These are phyloP conservation scores for Limonius californicus DNA, from an alignment of 1,140 invertebrate species.

Conservation along the genomic window DNA sequence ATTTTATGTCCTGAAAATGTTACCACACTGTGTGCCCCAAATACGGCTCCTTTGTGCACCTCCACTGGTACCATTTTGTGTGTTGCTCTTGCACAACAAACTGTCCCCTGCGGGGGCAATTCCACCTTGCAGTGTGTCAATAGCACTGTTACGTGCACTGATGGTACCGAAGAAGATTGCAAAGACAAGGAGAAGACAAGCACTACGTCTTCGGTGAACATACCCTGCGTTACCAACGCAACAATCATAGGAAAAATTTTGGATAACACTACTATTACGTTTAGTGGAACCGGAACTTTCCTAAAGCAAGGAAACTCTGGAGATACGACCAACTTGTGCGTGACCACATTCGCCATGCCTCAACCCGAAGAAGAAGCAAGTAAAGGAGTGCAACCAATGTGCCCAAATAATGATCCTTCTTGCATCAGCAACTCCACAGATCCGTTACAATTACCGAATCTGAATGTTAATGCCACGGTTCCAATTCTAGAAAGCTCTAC, in stretches of 20 bases:
- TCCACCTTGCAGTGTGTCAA: neutral
- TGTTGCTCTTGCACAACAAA: neutral
- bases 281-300: neutral
- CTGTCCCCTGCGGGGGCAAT: neutral
- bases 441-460: too few species aligned
- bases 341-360: conserved; percentile 1
- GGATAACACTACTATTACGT: neutral
- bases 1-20: conserved; percentile 2
- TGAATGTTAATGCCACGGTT: too few species aligned
- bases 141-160: neutral
- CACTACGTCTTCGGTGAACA: neutral
- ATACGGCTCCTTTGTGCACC: conserved; percentile 7
- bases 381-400: too few species aligned
- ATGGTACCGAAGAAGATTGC: neutral
- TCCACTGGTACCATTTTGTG: neutral
- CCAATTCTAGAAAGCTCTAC: too few species aligned
- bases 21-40: conserved; percentile 1
- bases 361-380: conserved; percentile 8
- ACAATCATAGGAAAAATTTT: neutral
- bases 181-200: neutral
- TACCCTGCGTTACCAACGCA: conserved; percentile 8
- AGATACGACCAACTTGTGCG: neutral
- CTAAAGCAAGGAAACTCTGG: neutral
- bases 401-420: too few species aligned
- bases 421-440: too few species aligned